phyloP scores from a whole-genome alignment of 2,888 invertebrate species.

The Agonopterix heracliana region DNA sequence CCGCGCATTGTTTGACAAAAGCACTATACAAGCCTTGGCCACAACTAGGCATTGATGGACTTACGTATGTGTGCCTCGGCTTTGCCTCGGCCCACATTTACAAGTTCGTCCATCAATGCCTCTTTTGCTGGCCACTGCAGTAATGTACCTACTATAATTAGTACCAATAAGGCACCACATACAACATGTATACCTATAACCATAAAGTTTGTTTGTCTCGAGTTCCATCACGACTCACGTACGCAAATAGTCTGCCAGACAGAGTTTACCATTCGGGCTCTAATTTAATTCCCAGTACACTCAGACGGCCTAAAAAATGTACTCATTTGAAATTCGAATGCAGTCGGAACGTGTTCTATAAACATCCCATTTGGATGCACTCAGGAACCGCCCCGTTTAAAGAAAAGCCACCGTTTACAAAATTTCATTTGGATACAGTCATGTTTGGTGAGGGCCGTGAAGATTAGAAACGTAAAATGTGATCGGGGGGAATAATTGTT shows the following conservation, averaged over 20 bases:
- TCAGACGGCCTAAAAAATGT: constrained; percentile 65
- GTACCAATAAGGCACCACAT: too few species aligned
- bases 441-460: background rate
- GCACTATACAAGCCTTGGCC: too few species aligned
- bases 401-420: constrained; percentile 3
- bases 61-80: too few species aligned
- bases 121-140: too few species aligned
- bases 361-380: constrained; percentile 59
- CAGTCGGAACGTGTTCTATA: constrained; percentile 56
- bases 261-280: constrained; percentile 40
- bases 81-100: too few species aligned
- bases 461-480: background rate
- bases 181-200: too few species aligned
- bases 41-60: too few species aligned
- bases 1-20: too few species aligned
- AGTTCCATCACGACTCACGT: background rate
- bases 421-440: constrained; percentile 4
- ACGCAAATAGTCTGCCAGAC: constrained; percentile 20
- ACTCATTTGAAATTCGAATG: constrained; percentile 70
- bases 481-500: background rate
- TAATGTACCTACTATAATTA: too few species aligned
- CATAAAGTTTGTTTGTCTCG: too few species aligned
- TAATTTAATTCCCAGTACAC: constrained; percentile 62
- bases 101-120: too few species aligned
- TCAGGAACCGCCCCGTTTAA: constrained; percentile 13